Conservation (phyloP, 2,797 vertebrate genomes). For the Ptychobarbus kaznakovi region DNA sequence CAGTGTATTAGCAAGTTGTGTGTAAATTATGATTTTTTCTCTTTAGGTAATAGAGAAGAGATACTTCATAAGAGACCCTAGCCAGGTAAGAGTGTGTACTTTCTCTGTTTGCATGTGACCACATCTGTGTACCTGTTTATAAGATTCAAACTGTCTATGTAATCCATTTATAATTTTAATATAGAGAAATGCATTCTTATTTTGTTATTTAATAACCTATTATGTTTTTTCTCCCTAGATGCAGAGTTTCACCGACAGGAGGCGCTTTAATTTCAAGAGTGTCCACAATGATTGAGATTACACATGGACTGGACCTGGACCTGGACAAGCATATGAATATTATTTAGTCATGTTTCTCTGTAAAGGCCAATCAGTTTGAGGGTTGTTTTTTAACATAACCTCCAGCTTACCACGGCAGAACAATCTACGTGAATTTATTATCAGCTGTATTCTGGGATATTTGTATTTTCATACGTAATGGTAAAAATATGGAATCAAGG, state of each 20-base stretch:
- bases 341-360: not conserved
- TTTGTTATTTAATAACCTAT: not conserved
- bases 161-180: not conserved
- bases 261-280: slow-evolving; percentile 90
- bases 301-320: not conserved
- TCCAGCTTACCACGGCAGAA: not conserved
- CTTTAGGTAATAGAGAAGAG: slow-evolving; percentile 95
- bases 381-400: not conserved
- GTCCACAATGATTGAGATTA: slow-evolving; percentile 88
- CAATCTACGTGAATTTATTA: no score
- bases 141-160: not conserved
- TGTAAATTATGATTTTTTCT: not conserved
- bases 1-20: not conserved
- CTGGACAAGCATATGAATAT: not conserved
- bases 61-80: slow-evolving; percentile 90
- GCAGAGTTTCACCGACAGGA: slow-evolving; percentile 89
- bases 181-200: not conserved
- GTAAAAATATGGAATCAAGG: not conserved
- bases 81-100: slow-evolving; percentile 80
- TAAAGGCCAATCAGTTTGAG: not conserved
- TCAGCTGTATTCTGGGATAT: not conserved
- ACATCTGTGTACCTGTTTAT: not conserved
- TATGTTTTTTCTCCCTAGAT: slow-evolving; percentile 74
- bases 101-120: not conserved
- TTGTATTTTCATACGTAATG: not conserved